Evolutionary conservation across 2,888 invertebrate genomes (phyloP).

Genomic region (Steinernema carpocapsae): DNA sequence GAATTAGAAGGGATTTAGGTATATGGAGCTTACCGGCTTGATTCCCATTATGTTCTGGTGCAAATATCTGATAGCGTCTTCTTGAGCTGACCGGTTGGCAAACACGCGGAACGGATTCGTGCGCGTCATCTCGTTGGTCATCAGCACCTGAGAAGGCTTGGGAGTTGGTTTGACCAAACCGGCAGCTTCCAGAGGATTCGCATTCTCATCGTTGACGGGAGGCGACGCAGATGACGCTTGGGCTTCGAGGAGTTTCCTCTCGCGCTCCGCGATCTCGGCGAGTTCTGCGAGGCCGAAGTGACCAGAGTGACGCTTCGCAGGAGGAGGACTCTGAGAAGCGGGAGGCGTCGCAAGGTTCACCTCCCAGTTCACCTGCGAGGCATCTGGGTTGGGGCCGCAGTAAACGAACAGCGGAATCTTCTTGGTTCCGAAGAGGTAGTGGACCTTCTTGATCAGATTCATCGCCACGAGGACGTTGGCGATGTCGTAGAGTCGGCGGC

Average conservation of each 20-base stretch:
- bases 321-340: neutral
- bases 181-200: neutral
- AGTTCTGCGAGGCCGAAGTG: slow-evolving; percentile 3
- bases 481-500: slow-evolving; percentile 79
- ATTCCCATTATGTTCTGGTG: neutral
- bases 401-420: slow-evolving; percentile 69
- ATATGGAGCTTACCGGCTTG: neutral
- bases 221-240: neutral
- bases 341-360: neutral
- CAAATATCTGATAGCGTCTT: neutral
- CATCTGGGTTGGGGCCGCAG: slow-evolving; percentile 66
- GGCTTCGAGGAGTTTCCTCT: slow-evolving; percentile 21
- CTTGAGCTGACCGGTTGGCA: neutral
- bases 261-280: slow-evolving; percentile 25
- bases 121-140: neutral
- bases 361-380: slow-evolving; percentile 4
- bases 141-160: neutral
- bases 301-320: neutral
- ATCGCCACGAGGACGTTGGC: slow-evolving; percentile 81
- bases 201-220: slow-evolving; percentile 23
- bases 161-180: slow-evolving; percentile 9
- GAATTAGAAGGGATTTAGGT: neutral
- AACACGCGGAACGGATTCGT: neutral
- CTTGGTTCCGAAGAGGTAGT: slow-evolving; percentile 69
- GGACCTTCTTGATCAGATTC: slow-evolving; percentile 78